phyloP scores from a whole-genome alignment of 2,888 invertebrate genomes.

The Ypsolopha scabrella region DNA sequence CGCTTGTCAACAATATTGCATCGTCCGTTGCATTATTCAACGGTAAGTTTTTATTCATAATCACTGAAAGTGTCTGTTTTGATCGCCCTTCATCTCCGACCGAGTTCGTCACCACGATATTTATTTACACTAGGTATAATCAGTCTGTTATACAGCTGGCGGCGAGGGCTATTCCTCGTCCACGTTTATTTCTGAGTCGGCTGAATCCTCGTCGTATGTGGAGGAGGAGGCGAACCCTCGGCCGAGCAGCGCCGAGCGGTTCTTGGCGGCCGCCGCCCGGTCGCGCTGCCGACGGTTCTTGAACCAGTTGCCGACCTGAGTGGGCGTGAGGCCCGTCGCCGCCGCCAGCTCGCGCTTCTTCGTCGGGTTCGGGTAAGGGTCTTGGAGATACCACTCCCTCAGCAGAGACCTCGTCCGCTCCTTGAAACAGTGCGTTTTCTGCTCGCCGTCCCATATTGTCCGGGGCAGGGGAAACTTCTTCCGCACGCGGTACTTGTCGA shows the following conservation, averaged over 20 bases:
- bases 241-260: constrained; percentile 81
- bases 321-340: constrained; percentile 95
- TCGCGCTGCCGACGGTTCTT: constrained; percentile 98
- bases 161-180: constrained; percentile 51
- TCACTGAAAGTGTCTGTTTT: not conserved
- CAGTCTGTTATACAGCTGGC: constrained; percentile 18
- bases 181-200: constrained; percentile 65
- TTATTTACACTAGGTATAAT: constrained; percentile 32
- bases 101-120: constrained; percentile 20
- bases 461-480: constrained; percentile 98
- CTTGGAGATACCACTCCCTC: constrained; percentile 98
- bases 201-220: constrained; percentile 65
- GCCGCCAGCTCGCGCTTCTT: constrained; percentile 97
- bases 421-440: constrained; percentile 99
- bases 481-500: constrained; percentile 86
- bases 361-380: constrained; percentile 97
- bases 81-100: not conserved
- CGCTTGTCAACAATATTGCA: constrained; percentile 34
- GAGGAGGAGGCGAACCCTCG: constrained; percentile 64
- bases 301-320: constrained; percentile 98
- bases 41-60: constrained; percentile 2
- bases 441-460: constrained; percentile 99
- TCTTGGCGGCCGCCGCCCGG: constrained; percentile 96
- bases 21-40: constrained; percentile 18
- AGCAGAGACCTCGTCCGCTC: constrained; percentile 94